Base-by-base conservation (phyloP, 2,888 invertebrate species). In the Yponomeuta cagnagella region DNA sequence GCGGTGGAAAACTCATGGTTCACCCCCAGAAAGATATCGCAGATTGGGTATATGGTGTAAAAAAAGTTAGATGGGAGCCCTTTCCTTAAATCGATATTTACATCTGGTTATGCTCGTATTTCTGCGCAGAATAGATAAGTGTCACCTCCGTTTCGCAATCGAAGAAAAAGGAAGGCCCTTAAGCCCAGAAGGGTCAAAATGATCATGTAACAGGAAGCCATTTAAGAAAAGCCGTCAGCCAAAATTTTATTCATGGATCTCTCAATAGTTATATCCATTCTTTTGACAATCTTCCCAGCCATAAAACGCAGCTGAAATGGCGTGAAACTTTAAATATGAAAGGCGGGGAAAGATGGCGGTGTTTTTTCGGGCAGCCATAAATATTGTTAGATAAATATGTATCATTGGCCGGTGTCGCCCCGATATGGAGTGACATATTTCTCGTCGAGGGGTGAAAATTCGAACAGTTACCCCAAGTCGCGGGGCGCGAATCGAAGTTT, bases 311-410 rank as follows among this genome's bases (percentile, higher is more conserved):
- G 63, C 72, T 37, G 63, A 63, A 58, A 70, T n/a, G 31, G 63
- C 70, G 77, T 15, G 74, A 76, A 88, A 89, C 82, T 90, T 90
- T 88, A 90, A 90, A 90, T 88, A 88, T 85, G 84, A 86, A 88
- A 83, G 77, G 81, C 82, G 81, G 77, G 77, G 81, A 84, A 84
- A 85, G 83, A 85, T 86, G 83, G 82, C 79, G 76, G 76, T 76
- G 81, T 83, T 85, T 90, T 84, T 85, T 82, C 80, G 79, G 77
- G 76, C 76, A 74, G 77, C 82, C 80, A 89, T 91, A 91, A 91
- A 91, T 91, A 90, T 85, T 85, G 84, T 87, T 83, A 88, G 87
- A 90, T 90, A 89, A 90, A 91, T 90, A 89, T 90, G 87, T 90
- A 90, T 89, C 86, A 86, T 86, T 87, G 88, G 81, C 83, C 86